A percentile compares a stretch with the other conserved stretches of the same genome.
phyloP scores from a whole-genome alignment of 2,797 vertebrate species.

The Streptopelia turtur region DNA sequence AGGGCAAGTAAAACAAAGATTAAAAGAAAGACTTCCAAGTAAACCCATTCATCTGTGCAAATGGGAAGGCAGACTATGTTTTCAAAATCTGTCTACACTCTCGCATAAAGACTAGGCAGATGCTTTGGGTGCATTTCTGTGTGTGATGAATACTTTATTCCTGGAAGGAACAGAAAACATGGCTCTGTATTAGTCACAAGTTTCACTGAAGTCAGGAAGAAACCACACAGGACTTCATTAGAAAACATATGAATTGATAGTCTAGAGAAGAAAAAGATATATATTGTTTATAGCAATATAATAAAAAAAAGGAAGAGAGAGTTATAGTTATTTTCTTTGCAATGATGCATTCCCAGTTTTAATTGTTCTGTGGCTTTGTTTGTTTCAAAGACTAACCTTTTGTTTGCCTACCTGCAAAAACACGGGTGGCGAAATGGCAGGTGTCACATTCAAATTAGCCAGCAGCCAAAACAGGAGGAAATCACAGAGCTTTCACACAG shows the following conservation, averaged over 20 bases:
- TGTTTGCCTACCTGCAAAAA: background rate
- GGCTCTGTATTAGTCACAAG: background rate
- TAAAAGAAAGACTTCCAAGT: background rate
- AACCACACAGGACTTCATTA: background rate
- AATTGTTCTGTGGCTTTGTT: background rate
- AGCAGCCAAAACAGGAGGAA: background rate
- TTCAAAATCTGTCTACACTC: slow-evolving; percentile 1
- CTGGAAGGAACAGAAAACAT: background rate
- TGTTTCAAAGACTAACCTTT: background rate
- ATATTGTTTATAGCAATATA: background rate
- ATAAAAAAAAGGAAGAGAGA: background rate
- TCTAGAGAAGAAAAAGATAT: background rate
- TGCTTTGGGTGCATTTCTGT: slow-evolving; percentile 13
- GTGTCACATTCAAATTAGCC: background rate
- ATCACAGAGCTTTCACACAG: background rate
- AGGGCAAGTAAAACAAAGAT: background rate
- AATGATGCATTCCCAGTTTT: background rate
- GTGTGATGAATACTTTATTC: slow-evolving; percentile 41
- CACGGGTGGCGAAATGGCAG: background rate
- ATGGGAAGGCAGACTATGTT: background rate
- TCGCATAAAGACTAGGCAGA: background rate
- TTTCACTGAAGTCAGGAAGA: background rate
- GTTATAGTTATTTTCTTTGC: background rate
- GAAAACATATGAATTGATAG: background rate
- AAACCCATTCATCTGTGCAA: slow-evolving; percentile 6